Evolutionary conservation across 2,113 vertebrate species (phyloP).

Genomic region (Catagonus wagneri): DNA sequence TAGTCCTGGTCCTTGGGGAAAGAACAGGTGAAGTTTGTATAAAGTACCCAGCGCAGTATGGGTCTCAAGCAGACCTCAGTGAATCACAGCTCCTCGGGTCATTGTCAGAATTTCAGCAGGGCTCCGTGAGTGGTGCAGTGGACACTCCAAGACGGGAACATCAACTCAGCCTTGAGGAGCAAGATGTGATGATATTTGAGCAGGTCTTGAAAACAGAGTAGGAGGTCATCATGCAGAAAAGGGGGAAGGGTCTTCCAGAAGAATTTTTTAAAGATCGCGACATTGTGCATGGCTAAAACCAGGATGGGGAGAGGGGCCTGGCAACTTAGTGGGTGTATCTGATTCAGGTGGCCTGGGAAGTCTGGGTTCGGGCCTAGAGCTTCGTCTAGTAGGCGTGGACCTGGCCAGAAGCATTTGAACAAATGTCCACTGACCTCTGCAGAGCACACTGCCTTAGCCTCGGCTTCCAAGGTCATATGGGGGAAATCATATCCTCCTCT

Average conservation of each 20-base stretch:
- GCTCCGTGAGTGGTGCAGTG: not conserved
- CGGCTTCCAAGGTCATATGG: not conserved
- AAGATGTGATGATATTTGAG: not conserved
- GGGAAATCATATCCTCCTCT: not conserved
- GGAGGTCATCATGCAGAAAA: not conserved
- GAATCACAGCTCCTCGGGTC: not conserved
- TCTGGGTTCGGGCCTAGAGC: not conserved
- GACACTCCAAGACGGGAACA: not conserved
- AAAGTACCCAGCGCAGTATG: not conserved
- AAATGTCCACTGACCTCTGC: not conserved
- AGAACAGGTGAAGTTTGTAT: accelerated
- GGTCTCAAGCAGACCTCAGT: not conserved
- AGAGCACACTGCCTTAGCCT: not conserved
- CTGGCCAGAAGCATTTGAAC: not conserved
- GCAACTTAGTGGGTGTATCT: not conserved
- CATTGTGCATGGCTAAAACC: not conserved
- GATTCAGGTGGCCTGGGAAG: not conserved
- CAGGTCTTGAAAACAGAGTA: not conserved
- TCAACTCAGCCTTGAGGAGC: not conserved
- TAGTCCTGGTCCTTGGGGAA: too few species aligned
- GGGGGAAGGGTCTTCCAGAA: not conserved
- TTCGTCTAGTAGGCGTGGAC: not conserved
- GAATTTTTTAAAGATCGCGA: not conserved
- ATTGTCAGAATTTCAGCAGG: not conserved
- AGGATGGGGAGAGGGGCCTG: not conserved